Base-by-base conservation (phyloP, 2,113 vertebrate genomes). In the Anhinga rufa region DNA sequence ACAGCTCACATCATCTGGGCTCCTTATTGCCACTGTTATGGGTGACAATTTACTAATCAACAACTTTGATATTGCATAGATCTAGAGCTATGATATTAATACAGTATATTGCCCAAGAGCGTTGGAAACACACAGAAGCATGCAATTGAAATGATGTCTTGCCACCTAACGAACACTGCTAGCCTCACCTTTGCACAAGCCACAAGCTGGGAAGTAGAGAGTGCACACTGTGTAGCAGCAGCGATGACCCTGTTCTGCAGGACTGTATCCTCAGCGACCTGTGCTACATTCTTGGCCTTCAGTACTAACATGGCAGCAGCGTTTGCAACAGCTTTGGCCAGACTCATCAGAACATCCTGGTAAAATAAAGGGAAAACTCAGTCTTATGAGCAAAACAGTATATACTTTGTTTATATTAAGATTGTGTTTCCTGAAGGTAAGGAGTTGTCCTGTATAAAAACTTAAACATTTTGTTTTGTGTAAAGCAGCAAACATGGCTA, bases 261-360 rank as follows among this genome's bases (percentile, higher is more conserved):
- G 17, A 99, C 98, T 0, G 98, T 98, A 89, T 99, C 99, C 95
- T 99, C 99, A 0, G 99, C 99, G 66, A 99, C 99, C 97, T 99
- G 99, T 5, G 99, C 99, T 24, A 99, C 99, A 2, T 99, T 99
- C 98, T 99, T 99, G 74, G 99, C 99, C 96, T 99, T 99, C 70
- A 99, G 98, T 61, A 99, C 99, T 85, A 99, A 90, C 99, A 99
- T 99, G 96, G 99, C 99, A 64, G 99, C 99, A 48, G 99, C 99
- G 6, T 99, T 99, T 94, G 99, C 99, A 77, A 99, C 99, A 12
- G 99, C 99, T 98, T 99, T 99, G 95, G 99, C 99, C 97, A 99
- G 98, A 97, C 99, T 99, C 99, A 99, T 99, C 97, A 99, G 98
- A 60, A 99, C 99, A 92, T 99, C 99, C 99, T 99, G 98, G 93